Evolutionary conservation across 2,888 invertebrate genomes (phyloP).

Genomic region (Drosophila acutilabella): DNA sequence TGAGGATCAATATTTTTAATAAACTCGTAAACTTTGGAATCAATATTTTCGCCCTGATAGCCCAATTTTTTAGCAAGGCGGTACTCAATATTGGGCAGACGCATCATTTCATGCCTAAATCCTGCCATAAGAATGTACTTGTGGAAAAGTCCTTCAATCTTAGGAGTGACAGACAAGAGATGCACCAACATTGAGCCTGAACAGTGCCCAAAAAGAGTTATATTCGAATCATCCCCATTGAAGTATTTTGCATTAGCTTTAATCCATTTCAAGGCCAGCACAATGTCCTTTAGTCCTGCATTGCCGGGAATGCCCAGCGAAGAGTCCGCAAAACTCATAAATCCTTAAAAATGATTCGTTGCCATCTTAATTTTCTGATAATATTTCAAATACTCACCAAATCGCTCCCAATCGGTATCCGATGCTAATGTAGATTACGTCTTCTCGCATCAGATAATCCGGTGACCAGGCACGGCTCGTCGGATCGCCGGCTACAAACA

Average conservation of each 20-base stretch:
- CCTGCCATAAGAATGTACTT: slow-evolving; percentile 81
- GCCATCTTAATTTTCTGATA: not conserved
- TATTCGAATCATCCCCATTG: slow-evolving; percentile 86
- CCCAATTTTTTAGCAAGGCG: slow-evolving; percentile 78
- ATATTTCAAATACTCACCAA: slow-evolving; percentile 64
- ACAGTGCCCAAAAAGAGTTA: slow-evolving; percentile 86
- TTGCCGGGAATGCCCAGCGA: slow-evolving; percentile 85
- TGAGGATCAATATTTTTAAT: slow-evolving; percentile 58
- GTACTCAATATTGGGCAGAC: slow-evolving; percentile 52
- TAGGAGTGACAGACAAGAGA: slow-evolving; percentile 84
- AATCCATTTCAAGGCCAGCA: slow-evolving; percentile 85
- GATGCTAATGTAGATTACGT: slow-evolving; percentile 84
- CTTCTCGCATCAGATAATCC: slow-evolving; percentile 83
- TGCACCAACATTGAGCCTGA: slow-evolving; percentile 85
- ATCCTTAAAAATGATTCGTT: slow-evolving; percentile 81
- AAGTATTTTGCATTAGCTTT: slow-evolving; percentile 84
- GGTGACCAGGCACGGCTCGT: slow-evolving; percentile 80
- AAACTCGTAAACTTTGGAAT: slow-evolving; percentile 56
- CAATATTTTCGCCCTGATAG: slow-evolving; percentile 78
- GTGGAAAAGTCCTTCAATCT: slow-evolving; percentile 83
- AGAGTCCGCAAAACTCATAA: slow-evolving; percentile 84
- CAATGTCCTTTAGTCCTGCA: slow-evolving; percentile 86
- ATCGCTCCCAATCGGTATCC: slow-evolving; percentile 85
- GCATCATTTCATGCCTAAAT: slow-evolving; percentile 43
- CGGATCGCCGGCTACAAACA: slow-evolving; percentile 63